Base-by-base conservation (phyloP, 2,113 vertebrate species). In the Cacatua alba region DNA sequence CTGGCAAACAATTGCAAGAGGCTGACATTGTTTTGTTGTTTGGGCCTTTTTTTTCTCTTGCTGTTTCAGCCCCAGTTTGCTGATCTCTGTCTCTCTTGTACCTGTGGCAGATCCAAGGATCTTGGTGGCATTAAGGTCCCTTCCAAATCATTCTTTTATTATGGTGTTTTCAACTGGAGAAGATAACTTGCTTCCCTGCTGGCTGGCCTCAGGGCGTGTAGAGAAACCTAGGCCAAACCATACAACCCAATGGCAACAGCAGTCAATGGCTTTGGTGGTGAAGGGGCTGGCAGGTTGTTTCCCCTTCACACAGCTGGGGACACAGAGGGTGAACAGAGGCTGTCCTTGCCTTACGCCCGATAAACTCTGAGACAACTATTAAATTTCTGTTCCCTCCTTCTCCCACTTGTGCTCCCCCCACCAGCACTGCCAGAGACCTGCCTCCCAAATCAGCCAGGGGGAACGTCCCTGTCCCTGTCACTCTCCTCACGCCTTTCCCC, bases 301-400 rank as follows among this genome's bases (percentile, higher is more conserved):
- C 39, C 23, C 53, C 39, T 69, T 53, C 1, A 0, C 11, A 7
- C 0, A 5, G 41, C 55, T 17, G 9, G 9, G 28, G 46, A 19
- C 55, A 76, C 52, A 3, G 13, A 17, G 64, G 15, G 31, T 29
- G 46, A 9, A 14, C 2, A 68, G 53, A 52, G 11, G 53, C 70
- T 44, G 16, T 31, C 24, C 57, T 46, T 79, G 44, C 72, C 17
- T 48, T 4, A 28, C 21, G 0, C 0, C 62, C 51, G 10, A 51
- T 23, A 43, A 89, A 43, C 37, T 62, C 67, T 0, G 5, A 87
- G 33, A 31, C 11, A 57, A 23, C 10, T 12, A 8, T 10, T 35
- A 43, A 1, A 63, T 49, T 28, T 74, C 13, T 39, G 71, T 28
- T 1, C 16, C 13, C 13, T 39, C 57, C 9, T 62, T 92, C 55